Percentiles rank a stretch among this genome's conserved stretches.
Evolutionary conservation across 1,140 invertebrate species (phyloP).

Genomic region (Aradophagus sp.): DNA sequence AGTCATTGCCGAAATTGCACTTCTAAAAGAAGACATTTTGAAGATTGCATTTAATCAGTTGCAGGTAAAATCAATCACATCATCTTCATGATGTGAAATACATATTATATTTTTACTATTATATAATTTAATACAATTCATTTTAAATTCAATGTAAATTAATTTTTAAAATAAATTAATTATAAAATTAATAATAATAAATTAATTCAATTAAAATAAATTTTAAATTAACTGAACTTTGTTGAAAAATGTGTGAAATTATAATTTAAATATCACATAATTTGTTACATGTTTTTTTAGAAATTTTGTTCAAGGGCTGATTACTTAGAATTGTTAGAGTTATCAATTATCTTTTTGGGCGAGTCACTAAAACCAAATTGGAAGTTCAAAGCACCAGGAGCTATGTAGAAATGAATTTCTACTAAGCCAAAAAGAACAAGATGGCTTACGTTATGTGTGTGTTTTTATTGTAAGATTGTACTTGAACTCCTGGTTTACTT

Average conservation of each 20-base stretch:
- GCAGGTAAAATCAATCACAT: background rate
- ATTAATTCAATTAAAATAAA: too few relatives aligned
- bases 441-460: background rate
- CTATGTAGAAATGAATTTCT: background rate
- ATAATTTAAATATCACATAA: too few relatives aligned
- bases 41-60: background rate
- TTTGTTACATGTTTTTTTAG: too few relatives aligned
- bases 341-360: background rate
- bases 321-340: background rate
- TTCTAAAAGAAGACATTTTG: background rate
- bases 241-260: too few relatives aligned
- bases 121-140: too few relatives aligned
- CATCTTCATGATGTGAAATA: too few relatives aligned
- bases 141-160: constrained; percentile 1
- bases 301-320: background rate
- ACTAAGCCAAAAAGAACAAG: background rate
- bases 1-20: background rate
- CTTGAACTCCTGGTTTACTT: background rate
- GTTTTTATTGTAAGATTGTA: background rate
- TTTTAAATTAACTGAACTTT: too few relatives aligned
- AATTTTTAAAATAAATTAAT: too few relatives aligned
- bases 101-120: too few relatives aligned
- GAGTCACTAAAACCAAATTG: background rate
- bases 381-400: background rate
- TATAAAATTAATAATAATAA: too few relatives aligned